Evolutionary conservation across 1,140 invertebrate species (phyloP).

Genomic region (Argopecten irradians): DNA sequence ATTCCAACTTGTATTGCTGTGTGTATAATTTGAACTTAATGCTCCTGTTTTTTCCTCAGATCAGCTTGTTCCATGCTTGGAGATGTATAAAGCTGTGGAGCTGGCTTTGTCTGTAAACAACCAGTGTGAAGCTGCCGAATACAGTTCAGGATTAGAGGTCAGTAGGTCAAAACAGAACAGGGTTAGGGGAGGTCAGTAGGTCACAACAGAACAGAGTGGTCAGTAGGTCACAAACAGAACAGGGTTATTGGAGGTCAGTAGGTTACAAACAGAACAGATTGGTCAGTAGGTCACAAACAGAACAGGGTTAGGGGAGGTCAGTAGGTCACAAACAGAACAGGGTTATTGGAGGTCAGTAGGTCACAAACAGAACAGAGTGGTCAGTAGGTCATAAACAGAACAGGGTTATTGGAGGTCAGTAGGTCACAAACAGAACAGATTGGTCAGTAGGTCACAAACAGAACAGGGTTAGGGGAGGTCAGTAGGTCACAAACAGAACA

Average conservation of each 20-base stretch:
- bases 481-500: too few species aligned
- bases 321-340: too few species aligned
- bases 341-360: too few species aligned
- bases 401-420: neutral
- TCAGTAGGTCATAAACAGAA: constrained; percentile 28
- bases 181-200: neutral
- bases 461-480: too few species aligned
- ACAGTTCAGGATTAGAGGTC: constrained; percentile 47
- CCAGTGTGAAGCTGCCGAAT: constrained; percentile 66
- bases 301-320: neutral
- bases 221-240: too few species aligned
- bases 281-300: constrained; percentile 38
- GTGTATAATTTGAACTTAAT: neutral
- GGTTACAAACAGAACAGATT: too few species aligned
- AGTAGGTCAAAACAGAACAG: neutral
- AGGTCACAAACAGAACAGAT: too few species aligned
- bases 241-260: too few species aligned
- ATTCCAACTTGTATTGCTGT: neutral
- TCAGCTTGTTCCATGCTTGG: constrained; percentile 55
- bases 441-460: too few species aligned
- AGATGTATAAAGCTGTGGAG: constrained; percentile 55
- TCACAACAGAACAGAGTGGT: too few species aligned
- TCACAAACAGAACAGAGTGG: too few species aligned
- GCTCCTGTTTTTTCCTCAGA: constrained; percentile 45
- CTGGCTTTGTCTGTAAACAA: constrained; percentile 52